These are phyloP conservation scores for Melanogrammus aeglefinus DNA, from an alignment of 2,797 vertebrate species.

Conservation along the genomic window DNA sequence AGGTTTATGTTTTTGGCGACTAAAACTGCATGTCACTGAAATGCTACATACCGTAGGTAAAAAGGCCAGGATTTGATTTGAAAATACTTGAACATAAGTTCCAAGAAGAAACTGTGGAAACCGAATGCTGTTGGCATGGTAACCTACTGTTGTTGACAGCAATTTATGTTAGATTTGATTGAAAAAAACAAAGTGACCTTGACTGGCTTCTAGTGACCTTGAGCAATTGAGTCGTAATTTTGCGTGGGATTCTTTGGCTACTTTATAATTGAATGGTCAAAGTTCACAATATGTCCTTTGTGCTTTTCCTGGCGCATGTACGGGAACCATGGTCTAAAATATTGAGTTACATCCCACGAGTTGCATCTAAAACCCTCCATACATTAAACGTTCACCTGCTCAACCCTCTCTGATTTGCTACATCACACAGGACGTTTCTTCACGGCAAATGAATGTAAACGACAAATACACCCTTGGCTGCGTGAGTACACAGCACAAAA, in stretches of 20 bases:
- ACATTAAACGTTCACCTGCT: not conserved
- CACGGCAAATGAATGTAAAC: conserved; percentile 1
- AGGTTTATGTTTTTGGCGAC: not conserved
- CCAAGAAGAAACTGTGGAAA: not conserved
- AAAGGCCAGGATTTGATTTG: not conserved
- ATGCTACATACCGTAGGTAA: not conserved
- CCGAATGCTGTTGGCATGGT: not conserved
- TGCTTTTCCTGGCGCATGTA: not conserved
- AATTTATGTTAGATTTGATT: not conserved
- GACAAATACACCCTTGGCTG: not conserved
- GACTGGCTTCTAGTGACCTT: not conserved
- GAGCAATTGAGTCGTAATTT: not conserved
- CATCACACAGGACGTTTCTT: not conserved
- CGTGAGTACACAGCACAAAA: not conserved
- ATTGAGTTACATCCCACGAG: not conserved
- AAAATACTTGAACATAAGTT: not conserved
- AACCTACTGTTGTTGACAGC: not conserved
- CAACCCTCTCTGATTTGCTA: not conserved
- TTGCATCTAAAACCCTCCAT: not conserved
- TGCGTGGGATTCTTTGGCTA: not conserved
- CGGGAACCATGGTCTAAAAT: not conserved
- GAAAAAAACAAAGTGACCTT: not conserved
- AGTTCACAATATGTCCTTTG: not conserved
- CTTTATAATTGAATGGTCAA: not conserved
- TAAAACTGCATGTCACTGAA: not conserved